Evolutionary conservation across 1,140 invertebrate genomes (phyloP), one percentile per base, ranked within the genome.

Genomic region (Lepidurus apus): DNA sequence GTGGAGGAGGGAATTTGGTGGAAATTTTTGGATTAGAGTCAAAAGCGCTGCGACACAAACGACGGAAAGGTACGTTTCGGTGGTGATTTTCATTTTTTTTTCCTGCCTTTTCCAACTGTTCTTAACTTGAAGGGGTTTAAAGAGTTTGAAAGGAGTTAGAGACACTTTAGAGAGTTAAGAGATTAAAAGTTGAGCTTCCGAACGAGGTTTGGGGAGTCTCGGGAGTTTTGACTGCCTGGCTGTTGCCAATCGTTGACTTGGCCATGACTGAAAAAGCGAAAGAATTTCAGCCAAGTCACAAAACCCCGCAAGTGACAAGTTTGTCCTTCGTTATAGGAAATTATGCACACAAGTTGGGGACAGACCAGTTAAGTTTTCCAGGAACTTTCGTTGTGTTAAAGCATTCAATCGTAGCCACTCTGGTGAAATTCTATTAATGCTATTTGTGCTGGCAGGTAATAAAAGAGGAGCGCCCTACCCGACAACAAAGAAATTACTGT

Each of bases 1-100:
- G 13, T 65, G 17, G 53, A 13, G 17, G 53, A 21, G 53, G 17
- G 1, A 65, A 11, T 17, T 65, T 1, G 53, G 17, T 65, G 53
- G 53, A 65, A 17, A 21, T 65, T 65, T 65, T 65, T 65, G 53
- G 53, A 65, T 65, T 65, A 65, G n/a, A 11, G 53, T 65, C 53
- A 65, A 65, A 65, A 65, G 21, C 53, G 4, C 53, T 34, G 53
- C 53, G 53, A 65, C 53, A 21, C 34, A 2, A 34, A 34, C 34
- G 34, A 34, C 34, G 34, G 34, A 34, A 34, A 34, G 34, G 34
- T 34, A 34, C 34, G 34, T 34, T 34, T 34, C 34, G 34, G 34
- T 34, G 34, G 34, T 34, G 34, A 34, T 34, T 34, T 26, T 1
- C 1, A 26, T 26, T 26, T 26, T 26, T 26, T 26, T 26, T 26